Percentiles rank a stretch among this genome's conserved stretches.
Evolutionary conservation across 2,888 invertebrate species (phyloP).

Genomic region (Pelosia muscerda): DNA sequence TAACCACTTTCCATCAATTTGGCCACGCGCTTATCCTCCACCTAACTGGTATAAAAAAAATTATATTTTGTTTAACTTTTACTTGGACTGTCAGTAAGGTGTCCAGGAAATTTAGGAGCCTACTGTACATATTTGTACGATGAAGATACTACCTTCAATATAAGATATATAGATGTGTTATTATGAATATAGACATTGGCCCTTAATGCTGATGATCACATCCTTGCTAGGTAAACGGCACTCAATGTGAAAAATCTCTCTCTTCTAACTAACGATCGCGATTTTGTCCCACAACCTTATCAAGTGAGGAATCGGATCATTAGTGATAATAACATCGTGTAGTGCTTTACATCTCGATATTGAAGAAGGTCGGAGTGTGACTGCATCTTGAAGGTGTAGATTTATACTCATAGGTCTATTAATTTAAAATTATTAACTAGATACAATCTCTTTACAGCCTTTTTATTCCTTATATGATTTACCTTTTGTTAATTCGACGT

Average conservation of each 20-base stretch:
- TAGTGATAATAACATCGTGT: conserved; percentile 37
- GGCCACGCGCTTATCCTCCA: too few relatives aligned
- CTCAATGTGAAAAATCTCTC: conserved; percentile 38
- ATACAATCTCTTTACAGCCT: not conserved
- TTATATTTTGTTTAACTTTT: too few relatives aligned
- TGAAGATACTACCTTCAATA: not conserved
- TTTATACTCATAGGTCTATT: not conserved
- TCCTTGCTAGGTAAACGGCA: conserved; percentile 25
- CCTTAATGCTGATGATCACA: conserved; percentile 19
- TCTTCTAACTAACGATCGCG: conserved; percentile 37
- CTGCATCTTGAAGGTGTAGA: not conserved
- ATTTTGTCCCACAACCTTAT: conserved; percentile 43
- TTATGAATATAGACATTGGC: conserved; percentile 12
- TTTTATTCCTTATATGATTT: not conserved
- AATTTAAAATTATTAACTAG: not conserved
- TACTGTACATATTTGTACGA: not conserved
- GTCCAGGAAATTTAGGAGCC: too few relatives aligned
- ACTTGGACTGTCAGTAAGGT: too few relatives aligned
- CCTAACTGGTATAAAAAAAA: too few relatives aligned
- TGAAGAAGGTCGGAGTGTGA: not conserved
- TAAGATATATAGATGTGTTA: not conserved
- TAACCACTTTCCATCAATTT: too few relatives aligned
- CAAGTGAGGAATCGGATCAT: conserved; percentile 35
- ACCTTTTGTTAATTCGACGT: not conserved
- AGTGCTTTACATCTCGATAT: conserved; percentile 15